These are phyloP conservation scores for Unio pictorum DNA, from an alignment of 2,888 invertebrate species.

Conservation along the genomic window DNA sequence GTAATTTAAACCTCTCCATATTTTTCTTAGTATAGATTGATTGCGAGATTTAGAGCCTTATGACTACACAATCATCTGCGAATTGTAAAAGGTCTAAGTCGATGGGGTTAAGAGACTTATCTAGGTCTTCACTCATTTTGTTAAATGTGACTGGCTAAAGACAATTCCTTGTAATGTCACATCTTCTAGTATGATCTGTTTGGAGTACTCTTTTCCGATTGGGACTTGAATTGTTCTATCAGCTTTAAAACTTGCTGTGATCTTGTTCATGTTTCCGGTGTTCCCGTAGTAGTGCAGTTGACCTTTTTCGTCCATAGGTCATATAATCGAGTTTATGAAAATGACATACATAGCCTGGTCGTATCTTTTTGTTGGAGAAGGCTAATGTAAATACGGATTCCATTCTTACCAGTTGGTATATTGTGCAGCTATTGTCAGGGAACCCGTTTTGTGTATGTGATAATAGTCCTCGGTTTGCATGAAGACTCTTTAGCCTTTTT, in stretches of 20 bases:
- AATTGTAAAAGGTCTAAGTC: too few species aligned
- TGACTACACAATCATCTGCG: too few species aligned
- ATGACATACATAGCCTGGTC: background rate
- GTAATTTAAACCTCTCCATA: too few species aligned
- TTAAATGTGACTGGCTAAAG: background rate
- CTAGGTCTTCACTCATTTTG: background rate
- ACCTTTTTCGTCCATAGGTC: conserved; percentile 2
- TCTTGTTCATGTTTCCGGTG: background rate
- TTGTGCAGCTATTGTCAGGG: background rate
- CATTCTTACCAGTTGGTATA: background rate
- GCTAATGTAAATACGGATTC: background rate
- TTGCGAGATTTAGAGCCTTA: too few species aligned
- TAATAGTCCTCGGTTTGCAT: too few species aligned
- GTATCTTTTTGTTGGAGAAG: background rate
- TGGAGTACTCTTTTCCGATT: background rate
- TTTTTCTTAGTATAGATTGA: too few species aligned
- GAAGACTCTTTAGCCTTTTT: too few species aligned
- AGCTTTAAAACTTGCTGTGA: background rate
- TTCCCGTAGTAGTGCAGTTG: background rate
- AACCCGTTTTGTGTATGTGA: background rate
- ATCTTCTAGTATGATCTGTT: background rate
- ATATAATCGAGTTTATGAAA: conserved; percentile 1
- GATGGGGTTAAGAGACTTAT: background rate
- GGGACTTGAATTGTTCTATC: conserved; percentile 5
- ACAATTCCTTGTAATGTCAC: conserved; percentile 2